Base-by-base conservation (phyloP, 2,113 vertebrate species). In the Neodontobutis hainanensis region DNA sequence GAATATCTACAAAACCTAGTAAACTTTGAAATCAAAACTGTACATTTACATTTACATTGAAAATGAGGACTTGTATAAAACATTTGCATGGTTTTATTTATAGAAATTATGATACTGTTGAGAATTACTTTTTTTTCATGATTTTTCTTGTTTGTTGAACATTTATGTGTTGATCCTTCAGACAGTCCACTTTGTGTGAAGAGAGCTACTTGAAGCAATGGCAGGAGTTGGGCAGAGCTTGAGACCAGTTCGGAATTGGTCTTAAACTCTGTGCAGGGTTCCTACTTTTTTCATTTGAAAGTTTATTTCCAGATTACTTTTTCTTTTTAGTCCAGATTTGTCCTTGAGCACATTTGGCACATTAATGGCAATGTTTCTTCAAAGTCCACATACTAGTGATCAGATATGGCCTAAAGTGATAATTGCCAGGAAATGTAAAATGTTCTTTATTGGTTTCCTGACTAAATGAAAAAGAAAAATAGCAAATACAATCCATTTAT, bases 41-140 rank as follows among this genome's bases (percentile, higher is more conserved):
- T 98, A 99, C 97, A 99, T 87, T 87, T 87, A 95, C 86, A 98
- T 98, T 98, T 98, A 98, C 96, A 98, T 76, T 83, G 91, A 86
- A 91, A 91, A 92, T 87, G 73, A 91, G 53, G 78, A 89, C 75
- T 87, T 80, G 83, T 89, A 91, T 86, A 87, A 85, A 92, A 86
- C 84, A 84, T 86, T 90, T 92, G 91, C 85, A 91, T 92, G 89
- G 68, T 88, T 92, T 82, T 92, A 92, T 91, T 93, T 94, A 92
- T 92, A 95, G 94, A 96, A 97, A 96, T 94, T 94, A 90, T 95
- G 90, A 93, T 90, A 77, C 88, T 92, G 92, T 91, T 87, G 92
- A 94, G 91, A 94, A 55, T 46, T 82, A 87, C 82, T 86, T 87
- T 81, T 81, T 64, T 74, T 56, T 19, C n/a, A 43, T 38, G 62